Evolutionary conservation across 2,797 vertebrate genomes (phyloP).

Genomic region (Rhabdomys pumilio): DNA sequence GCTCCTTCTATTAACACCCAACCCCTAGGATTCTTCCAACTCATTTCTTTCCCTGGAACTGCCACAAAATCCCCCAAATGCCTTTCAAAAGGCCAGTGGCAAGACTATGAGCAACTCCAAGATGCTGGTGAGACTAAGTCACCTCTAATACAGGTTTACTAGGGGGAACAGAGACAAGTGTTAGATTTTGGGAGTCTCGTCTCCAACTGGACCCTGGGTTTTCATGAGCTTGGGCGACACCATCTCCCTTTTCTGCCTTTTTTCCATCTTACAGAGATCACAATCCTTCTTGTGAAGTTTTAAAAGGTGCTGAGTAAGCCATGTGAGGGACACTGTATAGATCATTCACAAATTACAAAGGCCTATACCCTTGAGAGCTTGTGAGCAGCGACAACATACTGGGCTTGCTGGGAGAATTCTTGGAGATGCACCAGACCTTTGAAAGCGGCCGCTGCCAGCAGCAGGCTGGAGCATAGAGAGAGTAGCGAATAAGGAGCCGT

Average conservation of each 20-base stretch:
- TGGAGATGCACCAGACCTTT: conserved; percentile 20
- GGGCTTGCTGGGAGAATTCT: conserved; percentile 47
- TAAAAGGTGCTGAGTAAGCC: conserved; percentile 8
- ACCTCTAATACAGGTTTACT: neutral
- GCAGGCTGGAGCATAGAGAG: neutral
- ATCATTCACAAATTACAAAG: conserved; percentile 32
- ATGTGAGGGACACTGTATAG: neutral
- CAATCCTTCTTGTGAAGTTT: neutral
- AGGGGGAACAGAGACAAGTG: neutral
- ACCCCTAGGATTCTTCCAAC: conserved; percentile 20
- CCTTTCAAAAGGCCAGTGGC: conserved; percentile 55
- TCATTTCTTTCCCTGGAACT: conserved; percentile 66
- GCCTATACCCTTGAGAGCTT: neutral
- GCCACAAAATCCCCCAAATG: conserved; percentile 62
- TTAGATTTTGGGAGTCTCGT: neutral
- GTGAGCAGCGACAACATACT: neutral
- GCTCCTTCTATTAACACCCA: conserved; percentile 64
- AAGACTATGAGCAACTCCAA: neutral
- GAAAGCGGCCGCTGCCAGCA: neutral
- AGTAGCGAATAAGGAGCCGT: conserved; percentile 55
- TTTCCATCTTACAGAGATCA: neutral
- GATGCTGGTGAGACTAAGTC: conserved; percentile 13
- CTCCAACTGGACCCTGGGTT: neutral
- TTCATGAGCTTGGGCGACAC: neutral
- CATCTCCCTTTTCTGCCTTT: neutral